A percentile compares a stretch with the other conserved stretches of the same genome.
Conservation (phyloP, 2,888 invertebrate genomes). For the Pinctada fucata region DNA sequence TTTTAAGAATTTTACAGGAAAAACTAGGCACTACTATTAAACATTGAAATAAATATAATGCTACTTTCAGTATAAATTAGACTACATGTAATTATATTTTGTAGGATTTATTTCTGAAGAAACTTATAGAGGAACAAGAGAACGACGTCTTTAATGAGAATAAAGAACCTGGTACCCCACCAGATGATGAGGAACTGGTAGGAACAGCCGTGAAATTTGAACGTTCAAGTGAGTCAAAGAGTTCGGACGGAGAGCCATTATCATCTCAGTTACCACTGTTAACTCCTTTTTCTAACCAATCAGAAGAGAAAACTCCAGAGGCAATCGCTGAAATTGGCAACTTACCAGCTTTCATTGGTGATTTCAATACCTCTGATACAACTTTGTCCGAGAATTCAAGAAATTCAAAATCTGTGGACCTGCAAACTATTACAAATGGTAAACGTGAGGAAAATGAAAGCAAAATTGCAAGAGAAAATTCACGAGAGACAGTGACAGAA, state of each 20-base stretch:
- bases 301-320: not conserved
- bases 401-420: not conserved
- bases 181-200: no score
- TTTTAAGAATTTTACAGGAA: no score
- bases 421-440: not conserved
- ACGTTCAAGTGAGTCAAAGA: no score
- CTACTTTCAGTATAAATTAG: no score
- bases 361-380: not conserved
- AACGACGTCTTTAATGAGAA: no score
- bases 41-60: no score
- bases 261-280: not conserved
- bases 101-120: no score
- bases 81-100: no score
- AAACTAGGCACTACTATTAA: no score
- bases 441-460: not conserved
- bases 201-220: no score
- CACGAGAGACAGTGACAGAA: not conserved
- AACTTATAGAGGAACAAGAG: no score
- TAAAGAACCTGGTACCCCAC: no score
- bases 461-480: not conserved
- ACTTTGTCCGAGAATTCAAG: not conserved
- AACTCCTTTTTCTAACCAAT: not conserved
- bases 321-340: not conserved
- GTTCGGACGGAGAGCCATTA: not conserved
- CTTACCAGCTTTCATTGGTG: not conserved